A percentile compares a stretch with the other conserved stretches of the same genome.
Evolutionary conservation across 2,888 invertebrate species (phyloP).

Genomic region (Euproctis similis): DNA sequence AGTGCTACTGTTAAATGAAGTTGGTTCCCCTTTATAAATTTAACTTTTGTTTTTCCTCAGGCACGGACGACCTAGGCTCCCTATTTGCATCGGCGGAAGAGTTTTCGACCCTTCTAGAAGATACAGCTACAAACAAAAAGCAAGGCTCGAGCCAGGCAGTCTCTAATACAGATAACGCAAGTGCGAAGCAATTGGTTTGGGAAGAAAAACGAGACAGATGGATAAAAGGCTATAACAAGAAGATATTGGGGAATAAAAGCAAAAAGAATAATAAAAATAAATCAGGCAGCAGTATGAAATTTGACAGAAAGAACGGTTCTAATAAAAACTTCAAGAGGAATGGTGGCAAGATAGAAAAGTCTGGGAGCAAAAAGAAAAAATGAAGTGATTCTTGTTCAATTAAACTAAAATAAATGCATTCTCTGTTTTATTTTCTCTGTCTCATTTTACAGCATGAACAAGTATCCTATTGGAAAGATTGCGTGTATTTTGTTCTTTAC

Average conservation of each 20-base stretch:
- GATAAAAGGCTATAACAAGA: conserved; percentile 75
- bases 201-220: conserved; percentile 82
- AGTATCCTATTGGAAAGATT: too few species aligned
- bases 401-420: too few species aligned
- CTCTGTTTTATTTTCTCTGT: too few species aligned
- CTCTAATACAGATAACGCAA: conserved; percentile 85
- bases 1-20: too few species aligned
- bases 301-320: conserved; percentile 20
- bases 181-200: conserved; percentile 87
- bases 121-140: conserved; percentile 81
- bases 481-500: too few species aligned
- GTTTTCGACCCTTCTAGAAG: conserved; percentile 91
- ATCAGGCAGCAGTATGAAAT: conserved; percentile 14
- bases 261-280: conserved; percentile 24
- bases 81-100: conserved; percentile 91
- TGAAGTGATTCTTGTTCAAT: conserved; percentile 26
- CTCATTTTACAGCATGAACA: too few species aligned
- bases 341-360: conserved; percentile 29
- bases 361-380: conserved; percentile 51
- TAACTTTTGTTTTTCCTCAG: conserved; percentile 24
- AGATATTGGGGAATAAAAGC: conserved; percentile 48
- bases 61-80: conserved; percentile 73
- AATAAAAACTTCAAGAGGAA: conserved; percentile 43
- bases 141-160: conserved; percentile 80
- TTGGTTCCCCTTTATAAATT: too few species aligned